phyloP scores from a whole-genome alignment of 2,888 invertebrate species.

The Tiliacea citrago region DNA sequence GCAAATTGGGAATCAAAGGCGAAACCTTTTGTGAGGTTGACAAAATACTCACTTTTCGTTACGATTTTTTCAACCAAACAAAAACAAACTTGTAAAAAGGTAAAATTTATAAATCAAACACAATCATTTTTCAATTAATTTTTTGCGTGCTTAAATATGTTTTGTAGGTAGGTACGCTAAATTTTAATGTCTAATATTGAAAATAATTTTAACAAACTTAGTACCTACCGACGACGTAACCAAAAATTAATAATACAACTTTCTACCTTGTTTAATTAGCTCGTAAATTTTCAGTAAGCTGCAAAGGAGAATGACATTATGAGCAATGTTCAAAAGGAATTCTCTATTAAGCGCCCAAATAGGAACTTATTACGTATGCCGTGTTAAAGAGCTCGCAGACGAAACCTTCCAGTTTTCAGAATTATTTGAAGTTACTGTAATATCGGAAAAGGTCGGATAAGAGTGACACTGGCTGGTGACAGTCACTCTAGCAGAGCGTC shows the following conservation, averaged over 20 bases:
- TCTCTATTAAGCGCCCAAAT: constrained; percentile 34
- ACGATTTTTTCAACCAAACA: background rate
- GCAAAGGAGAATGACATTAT: constrained; percentile 41
- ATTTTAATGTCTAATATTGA: too few relatives aligned
- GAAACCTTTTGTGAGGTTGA: background rate
- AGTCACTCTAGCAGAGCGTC: too few relatives aligned
- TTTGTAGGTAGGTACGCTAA: background rate
- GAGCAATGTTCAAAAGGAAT: constrained; percentile 59
- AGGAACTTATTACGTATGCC: constrained; percentile 58
- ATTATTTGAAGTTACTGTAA: constrained; percentile 20
- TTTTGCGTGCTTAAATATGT: background rate
- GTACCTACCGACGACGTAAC: background rate
- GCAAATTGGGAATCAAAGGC: constrained; percentile 19
- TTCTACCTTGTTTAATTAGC: constrained; percentile 28
- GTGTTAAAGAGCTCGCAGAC: constrained; percentile 21
- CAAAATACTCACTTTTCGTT: background rate
- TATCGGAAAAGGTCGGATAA: background rate
- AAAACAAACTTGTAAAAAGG: background rate
- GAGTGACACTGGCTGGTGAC: too few relatives aligned
- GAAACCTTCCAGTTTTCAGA: constrained; percentile 11
- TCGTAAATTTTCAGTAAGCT: constrained; percentile 43
- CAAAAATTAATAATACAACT: constrained; percentile 27
- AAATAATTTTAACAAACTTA: background rate
- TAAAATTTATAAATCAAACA: too few relatives aligned
- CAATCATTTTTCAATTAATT: too few relatives aligned